A percentile compares a stretch with the other conserved stretches of the same genome.
Evolutionary conservation across 2,797 vertebrate genomes (phyloP).

Genomic region (Odontamblyopus lacepedii): DNA sequence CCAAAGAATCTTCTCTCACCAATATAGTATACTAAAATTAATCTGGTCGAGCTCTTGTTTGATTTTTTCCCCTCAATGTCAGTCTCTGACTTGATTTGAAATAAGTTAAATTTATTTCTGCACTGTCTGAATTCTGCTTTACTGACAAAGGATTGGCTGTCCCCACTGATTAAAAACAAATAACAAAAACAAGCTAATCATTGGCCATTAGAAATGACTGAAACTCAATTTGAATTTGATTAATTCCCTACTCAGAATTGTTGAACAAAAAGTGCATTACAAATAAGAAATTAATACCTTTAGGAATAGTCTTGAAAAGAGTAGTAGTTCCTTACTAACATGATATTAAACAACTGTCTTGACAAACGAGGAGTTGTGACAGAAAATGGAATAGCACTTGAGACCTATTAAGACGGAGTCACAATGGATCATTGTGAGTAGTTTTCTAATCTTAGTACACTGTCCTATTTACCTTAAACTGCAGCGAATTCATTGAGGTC

Average conservation of each 20-base stretch:
- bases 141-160: no score
- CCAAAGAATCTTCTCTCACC: neutral
- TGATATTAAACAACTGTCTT: neutral
- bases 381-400: neutral
- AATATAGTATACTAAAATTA: neutral
- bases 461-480: constrained; percentile 9
- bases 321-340: neutral
- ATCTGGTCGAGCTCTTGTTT: neutral
- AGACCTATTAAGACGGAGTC: neutral
- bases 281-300: neutral
- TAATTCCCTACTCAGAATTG: no score
- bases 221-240: no score
- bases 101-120: no score
- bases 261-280: neutral
- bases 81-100: no score
- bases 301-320: neutral
- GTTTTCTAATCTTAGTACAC: constrained; percentile 6
- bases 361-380: neutral
- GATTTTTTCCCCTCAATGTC: neutral
- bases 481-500: constrained; percentile 13
- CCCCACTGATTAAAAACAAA: no score
- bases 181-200: no score
- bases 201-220: no score
- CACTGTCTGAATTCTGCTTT: no score
- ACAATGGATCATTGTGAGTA: neutral